Evolutionary conservation across 2,888 invertebrate species (phyloP), one percentile per base, ranked within the genome.

Genomic region (Amorpha juglandis): DNA sequence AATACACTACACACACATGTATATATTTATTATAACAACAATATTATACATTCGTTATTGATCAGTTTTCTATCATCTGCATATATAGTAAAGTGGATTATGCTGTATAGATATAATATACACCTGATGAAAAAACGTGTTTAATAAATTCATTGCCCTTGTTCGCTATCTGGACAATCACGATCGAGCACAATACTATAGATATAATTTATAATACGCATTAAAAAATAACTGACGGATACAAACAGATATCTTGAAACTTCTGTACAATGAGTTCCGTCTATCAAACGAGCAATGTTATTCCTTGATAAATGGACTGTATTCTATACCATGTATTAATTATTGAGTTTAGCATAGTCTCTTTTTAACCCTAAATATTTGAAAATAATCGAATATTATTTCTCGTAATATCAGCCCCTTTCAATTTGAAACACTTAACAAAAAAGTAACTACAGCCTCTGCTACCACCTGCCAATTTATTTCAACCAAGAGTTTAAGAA

Each of bases 61-160:
- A 76, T 78, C 67, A 75, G 75, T 72, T 79, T 67, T 83, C 79
- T 77, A 79, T 81, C 76, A 82, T 85, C 80, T 79, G 73, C 76
- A 76, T 82, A 77, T 70, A 74, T 74, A 74, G 72, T 75, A 75
- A 81, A 88, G 84, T 78, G 80, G 84, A 87, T 88, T 85, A 84
- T 73, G 55, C 71, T 70, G 71, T 76, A 42, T 42, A 58, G 38
- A n/a, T 35, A 42, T 55, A 55, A 55, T 55, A 58, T 38, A 55
- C 35, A 74, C 68, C 71, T 80, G 85, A 89, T 89, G 85, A 86
- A 87, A 86, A 83, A 74, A 72, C 74, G 81, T 82, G 84, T 87
- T 86, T 58, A 58, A 87, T 81, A 71, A 84, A 89, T 88, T 83
- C 86, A 88, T 89, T 90, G 86, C 87, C 87, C 88, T 89, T 88